Evolutionary conservation across 2,888 invertebrate genomes (phyloP).

Genomic region (Ferrisia virgata): DNA sequence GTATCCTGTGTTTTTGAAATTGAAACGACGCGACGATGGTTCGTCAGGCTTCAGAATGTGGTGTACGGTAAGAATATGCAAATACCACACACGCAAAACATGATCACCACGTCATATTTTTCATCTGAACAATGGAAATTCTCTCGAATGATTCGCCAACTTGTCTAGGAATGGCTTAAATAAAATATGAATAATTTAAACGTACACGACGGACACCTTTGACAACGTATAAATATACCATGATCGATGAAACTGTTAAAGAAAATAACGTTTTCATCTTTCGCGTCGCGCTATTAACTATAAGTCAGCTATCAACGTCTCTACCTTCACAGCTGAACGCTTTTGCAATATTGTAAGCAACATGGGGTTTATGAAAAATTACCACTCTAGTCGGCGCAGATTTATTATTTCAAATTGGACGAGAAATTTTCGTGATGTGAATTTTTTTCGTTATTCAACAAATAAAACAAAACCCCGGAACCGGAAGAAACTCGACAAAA

Average conservation of each 20-base stretch:
- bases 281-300: constrained; percentile 4
- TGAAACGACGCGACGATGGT: background rate
- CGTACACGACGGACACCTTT: constrained; percentile 3
- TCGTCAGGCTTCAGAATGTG: no score
- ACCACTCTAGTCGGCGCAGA: background rate
- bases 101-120: background rate
- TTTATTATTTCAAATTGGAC: background rate
- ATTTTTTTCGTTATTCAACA: background rate
- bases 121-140: background rate
- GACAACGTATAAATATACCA: constrained; percentile 6
- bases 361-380: background rate
- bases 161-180: background rate
- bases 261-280: constrained; percentile 15
- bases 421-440: background rate
- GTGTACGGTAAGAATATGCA: background rate
- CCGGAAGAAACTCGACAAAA: background rate
- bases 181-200: constrained; percentile 17
- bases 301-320: constrained; percentile 14
- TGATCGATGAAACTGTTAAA: constrained; percentile 15
- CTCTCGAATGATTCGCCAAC: background rate
- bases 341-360: background rate
- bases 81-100: background rate
- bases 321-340: background rate
- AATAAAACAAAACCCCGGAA: no score
- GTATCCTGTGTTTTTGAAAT: background rate